Conservation (phyloP, 2,888 invertebrate genomes). For the Phania funesta region DNA sequence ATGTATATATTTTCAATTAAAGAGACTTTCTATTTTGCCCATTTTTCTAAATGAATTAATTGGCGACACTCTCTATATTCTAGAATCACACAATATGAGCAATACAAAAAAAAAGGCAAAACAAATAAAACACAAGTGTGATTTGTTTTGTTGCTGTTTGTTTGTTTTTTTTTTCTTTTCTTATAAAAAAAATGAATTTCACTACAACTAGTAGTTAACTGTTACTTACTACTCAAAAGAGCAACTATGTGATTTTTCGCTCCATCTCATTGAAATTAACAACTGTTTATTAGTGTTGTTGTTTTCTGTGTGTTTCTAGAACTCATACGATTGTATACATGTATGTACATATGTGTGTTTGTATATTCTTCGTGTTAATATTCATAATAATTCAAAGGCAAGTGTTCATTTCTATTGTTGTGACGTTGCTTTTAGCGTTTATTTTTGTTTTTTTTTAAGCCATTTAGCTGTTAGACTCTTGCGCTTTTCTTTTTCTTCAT, state of each 20-base stretch:
- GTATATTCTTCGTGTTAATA: no score
- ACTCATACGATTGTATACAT: not conserved
- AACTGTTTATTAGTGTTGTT: not conserved
- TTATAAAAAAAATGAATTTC: not conserved
- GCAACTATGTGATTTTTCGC: not conserved
- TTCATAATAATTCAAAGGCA: not conserved
- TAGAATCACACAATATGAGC: no score
- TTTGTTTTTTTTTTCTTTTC: not conserved
- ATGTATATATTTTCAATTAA: no score
- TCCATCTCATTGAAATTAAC: not conserved
- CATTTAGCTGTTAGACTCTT: constrained; percentile 23
- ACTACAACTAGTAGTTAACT: not conserved
- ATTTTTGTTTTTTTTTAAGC: constrained; percentile 31
- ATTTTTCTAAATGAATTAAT: no score
- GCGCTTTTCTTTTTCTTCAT: constrained; percentile 52
- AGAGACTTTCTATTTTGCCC: no score
- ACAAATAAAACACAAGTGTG: no score
- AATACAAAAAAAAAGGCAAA: no score
- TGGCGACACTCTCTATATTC: no score
- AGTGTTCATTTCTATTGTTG: constrained; percentile 32
- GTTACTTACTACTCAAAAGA: constrained; percentile 10
- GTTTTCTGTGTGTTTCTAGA: not conserved
- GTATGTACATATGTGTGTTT: not conserved
- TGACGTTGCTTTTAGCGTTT: constrained; percentile 14
- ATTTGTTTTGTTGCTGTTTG: not conserved